Percentiles rank a stretch among this genome's conserved stretches.
Conservation (phyloP, 2,113 vertebrate species). For the Sinocyclocheilus rhinocerous region DNA sequence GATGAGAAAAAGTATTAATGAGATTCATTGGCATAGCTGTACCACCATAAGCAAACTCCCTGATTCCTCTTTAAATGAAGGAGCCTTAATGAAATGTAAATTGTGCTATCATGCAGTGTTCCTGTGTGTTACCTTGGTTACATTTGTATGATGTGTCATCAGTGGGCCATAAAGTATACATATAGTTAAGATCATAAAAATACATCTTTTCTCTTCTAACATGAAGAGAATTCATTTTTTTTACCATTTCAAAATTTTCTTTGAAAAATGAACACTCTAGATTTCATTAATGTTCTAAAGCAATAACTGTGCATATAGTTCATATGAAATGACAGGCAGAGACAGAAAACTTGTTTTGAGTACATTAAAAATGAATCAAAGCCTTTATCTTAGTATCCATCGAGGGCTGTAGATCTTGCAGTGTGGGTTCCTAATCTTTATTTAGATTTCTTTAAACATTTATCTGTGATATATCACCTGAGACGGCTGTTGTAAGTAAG, state of each 20-base stretch:
- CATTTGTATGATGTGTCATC: too few species aligned
- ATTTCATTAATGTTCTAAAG: not conserved
- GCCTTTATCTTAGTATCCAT: not conserved
- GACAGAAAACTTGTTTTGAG: not conserved
- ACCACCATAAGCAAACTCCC: not conserved
- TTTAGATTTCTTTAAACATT: not conserved
- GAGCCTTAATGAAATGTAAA: slow-evolving; percentile 1
- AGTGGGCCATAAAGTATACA: not conserved
- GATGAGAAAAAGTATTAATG: not conserved
- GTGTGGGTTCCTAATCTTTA: not conserved
- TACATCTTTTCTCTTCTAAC: not conserved
- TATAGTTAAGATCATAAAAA: not conserved
- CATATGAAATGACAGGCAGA: not conserved
- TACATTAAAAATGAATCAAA: not conserved
- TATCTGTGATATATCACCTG: not conserved
- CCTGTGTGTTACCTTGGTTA: not conserved
- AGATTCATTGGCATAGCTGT: not conserved
- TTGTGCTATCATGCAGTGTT: not conserved
- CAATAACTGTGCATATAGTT: not conserved
- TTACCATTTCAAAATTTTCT: not conserved
- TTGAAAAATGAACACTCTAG: not conserved
- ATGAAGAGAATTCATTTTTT: not conserved
- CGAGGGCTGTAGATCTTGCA: not conserved
- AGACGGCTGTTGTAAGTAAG: too few species aligned
- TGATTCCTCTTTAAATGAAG: not conserved